Conservation (phyloP, 2,888 invertebrate genomes). For the Mongoloraphidia duomilia region DNA sequence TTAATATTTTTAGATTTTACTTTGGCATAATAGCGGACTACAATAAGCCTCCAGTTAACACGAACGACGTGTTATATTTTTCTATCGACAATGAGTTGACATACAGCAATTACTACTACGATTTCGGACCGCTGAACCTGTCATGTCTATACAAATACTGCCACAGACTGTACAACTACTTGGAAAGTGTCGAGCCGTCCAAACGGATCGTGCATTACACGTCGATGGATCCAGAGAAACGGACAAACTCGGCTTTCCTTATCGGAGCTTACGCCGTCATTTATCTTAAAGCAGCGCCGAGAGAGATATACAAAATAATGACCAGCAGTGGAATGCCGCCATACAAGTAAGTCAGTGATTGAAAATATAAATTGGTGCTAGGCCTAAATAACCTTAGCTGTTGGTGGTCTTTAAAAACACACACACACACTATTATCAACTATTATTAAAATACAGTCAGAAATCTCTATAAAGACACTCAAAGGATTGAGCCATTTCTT, state of each 20-base stretch:
- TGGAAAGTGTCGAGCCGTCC: slow-evolving; percentile 48
- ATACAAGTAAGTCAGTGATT: slow-evolving; percentile 24
- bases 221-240: slow-evolving; percentile 53
- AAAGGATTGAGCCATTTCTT: too few species aligned
- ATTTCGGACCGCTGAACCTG: slow-evolving; percentile 82
- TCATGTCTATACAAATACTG: slow-evolving; percentile 77
- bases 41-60: slow-evolving; percentile 46
- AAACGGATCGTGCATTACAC: slow-evolving; percentile 73
- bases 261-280: slow-evolving; percentile 66
- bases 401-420: too few species aligned
- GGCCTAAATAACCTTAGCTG: too few species aligned
- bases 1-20: slow-evolving; percentile 38
- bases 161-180: slow-evolving; percentile 56
- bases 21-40: slow-evolving; percentile 53
- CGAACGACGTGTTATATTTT: slow-evolving; percentile 58
- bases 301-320: slow-evolving; percentile 50
- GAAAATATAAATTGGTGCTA: too few species aligned
- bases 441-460: too few species aligned
- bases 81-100: slow-evolving; percentile 61
- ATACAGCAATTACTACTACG: slow-evolving; percentile 74
- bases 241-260: slow-evolving; percentile 79
- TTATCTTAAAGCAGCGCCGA: slow-evolving; percentile 54
- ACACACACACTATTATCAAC: too few species aligned
- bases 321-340: slow-evolving; percentile 33
- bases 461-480: too few species aligned